Percentiles rank a stretch among this genome's conserved stretches.
phyloP scores from a whole-genome alignment of 2,888 invertebrate species.

The Sturmia bella region DNA sequence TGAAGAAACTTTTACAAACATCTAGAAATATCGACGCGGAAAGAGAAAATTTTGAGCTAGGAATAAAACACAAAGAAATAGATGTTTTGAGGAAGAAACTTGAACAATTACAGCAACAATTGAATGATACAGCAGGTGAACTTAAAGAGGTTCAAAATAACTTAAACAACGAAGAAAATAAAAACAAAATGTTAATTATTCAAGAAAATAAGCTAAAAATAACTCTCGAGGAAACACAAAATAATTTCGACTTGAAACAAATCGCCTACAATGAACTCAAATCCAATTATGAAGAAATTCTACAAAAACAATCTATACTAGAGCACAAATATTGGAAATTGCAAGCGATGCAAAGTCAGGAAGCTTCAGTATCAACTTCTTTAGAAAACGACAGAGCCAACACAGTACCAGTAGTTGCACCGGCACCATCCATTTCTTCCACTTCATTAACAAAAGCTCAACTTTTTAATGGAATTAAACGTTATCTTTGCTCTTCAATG shows the following conservation, averaged over 20 bases:
- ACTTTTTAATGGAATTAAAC: slow-evolving; percentile 80
- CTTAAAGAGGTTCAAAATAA: background rate
- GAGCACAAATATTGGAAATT: slow-evolving; percentile 51
- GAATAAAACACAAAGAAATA: slow-evolving; percentile 38
- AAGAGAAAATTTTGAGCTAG: background rate
- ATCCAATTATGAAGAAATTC: slow-evolving; percentile 18
- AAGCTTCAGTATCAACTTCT: slow-evolving; percentile 68
- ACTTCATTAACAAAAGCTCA: slow-evolving; percentile 75
- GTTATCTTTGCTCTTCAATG: slow-evolving; percentile 80
- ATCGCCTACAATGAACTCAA: slow-evolving; percentile 16
- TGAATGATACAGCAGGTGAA: slow-evolving; percentile 2
- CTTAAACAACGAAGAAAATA: slow-evolving; percentile 16
- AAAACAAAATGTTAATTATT: slow-evolving; percentile 23
- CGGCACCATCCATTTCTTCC: background rate
- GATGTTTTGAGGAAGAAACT: slow-evolving; percentile 18
- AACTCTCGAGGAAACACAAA: slow-evolving; percentile 26
- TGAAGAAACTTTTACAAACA: slow-evolving; percentile 8
- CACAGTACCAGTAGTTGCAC: background rate
- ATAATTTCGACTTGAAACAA: slow-evolving; percentile 18
- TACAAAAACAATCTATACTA: slow-evolving; percentile 15
- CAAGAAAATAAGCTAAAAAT: slow-evolving; percentile 11
- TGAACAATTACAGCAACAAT: slow-evolving; percentile 6
- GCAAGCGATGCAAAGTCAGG: slow-evolving; percentile 57
- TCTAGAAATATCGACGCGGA: background rate
- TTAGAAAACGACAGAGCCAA: slow-evolving; percentile 12